Base-by-base conservation (phyloP, 2,888 invertebrate species). In the Leptinotarsa juncta region DNA sequence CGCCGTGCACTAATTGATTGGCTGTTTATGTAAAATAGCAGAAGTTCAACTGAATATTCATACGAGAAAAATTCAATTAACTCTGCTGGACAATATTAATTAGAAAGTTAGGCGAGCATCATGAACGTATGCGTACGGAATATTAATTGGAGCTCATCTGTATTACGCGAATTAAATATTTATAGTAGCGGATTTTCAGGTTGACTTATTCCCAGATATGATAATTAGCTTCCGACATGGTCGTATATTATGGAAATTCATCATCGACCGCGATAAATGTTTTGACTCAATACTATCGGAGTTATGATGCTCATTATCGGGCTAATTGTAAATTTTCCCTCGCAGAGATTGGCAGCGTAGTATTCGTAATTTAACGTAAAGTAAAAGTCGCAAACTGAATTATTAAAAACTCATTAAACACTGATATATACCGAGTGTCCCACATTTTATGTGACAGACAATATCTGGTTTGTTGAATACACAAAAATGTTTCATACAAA, bases 1-100 rank as follows among this genome's bases (percentile, higher is more conserved):
- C 57, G 50, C 7, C n/a, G 51, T 72, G 32, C 42, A 53, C 72
- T 72, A 72, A 72, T 72, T 72, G 72, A 60, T 72, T 62, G 65
- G 57, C 72, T 60, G 50, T 62, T 72, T 65, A 72, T 72, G 67
- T 65, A 68, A 72, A 72, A 62, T 50, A 68, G 68, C 65, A 20
- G 23, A 57, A 62, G 48, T 69, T 48, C 49, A 48, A 55, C 48
- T 69, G 57, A 60, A 69, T 69, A 69, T 69, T 69, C 32, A 69
- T 69, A 60, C 57, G 57, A 69, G 69, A 60, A 69, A 69, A 69
- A 69, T 20, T 49, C 18, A 48, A 69, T 57, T 69, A 69, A 69
- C n/a, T 32, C 23, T 18, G 69, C 49, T 57, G 48, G 55, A 20
- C 57, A 60, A 57, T 69, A 69, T 69, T 69, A 69, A 69, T 69